Conservation (phyloP, 2,888 invertebrate species). For the Drosophila peninsularis region DNA sequence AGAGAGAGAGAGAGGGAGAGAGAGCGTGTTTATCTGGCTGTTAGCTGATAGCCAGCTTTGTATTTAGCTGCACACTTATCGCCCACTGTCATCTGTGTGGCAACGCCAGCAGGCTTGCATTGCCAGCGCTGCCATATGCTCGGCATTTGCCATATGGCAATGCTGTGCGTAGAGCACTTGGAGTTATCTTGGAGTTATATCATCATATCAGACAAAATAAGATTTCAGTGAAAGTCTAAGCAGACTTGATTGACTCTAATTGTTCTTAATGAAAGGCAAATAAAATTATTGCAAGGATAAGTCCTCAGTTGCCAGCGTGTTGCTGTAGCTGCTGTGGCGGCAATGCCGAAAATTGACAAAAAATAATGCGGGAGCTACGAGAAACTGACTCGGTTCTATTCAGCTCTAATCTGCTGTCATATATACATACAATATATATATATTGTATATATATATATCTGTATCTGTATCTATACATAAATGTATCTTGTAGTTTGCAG, state of each 20-base stretch:
- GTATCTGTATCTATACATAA: slow-evolving; percentile 18
- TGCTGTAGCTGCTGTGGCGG: slow-evolving; percentile 28
- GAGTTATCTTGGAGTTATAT: background rate
- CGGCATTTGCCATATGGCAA: background rate
- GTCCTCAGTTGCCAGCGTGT: slow-evolving; percentile 5
- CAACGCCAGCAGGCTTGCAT: slow-evolving; percentile 23
- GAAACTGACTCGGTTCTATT: slow-evolving; percentile 33
- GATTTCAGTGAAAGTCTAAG: background rate
- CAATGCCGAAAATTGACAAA: slow-evolving; percentile 42
- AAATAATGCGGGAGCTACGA: slow-evolving; percentile 46
- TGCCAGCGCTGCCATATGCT: background rate
- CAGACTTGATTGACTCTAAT: background rate
- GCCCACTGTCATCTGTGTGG: slow-evolving; percentile 36
- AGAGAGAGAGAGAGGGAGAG: background rate
- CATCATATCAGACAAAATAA: background rate
- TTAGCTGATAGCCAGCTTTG: slow-evolving; percentile 41
- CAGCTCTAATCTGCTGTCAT: slow-evolving; percentile 14
- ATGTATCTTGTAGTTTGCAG: slow-evolving; percentile 55
- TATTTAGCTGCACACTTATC: slow-evolving; percentile 28
- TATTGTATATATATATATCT: background rate
- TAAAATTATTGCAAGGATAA: slow-evolving; percentile 32
- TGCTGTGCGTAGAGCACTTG: background rate
- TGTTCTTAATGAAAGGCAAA: slow-evolving; percentile 1
- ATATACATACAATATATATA: background rate
- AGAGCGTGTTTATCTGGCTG: slow-evolving; percentile 50